These are phyloP conservation scores for Alethe diademata DNA, from an alignment of 2,113 vertebrate species.

Conservation along the genomic window DNA sequence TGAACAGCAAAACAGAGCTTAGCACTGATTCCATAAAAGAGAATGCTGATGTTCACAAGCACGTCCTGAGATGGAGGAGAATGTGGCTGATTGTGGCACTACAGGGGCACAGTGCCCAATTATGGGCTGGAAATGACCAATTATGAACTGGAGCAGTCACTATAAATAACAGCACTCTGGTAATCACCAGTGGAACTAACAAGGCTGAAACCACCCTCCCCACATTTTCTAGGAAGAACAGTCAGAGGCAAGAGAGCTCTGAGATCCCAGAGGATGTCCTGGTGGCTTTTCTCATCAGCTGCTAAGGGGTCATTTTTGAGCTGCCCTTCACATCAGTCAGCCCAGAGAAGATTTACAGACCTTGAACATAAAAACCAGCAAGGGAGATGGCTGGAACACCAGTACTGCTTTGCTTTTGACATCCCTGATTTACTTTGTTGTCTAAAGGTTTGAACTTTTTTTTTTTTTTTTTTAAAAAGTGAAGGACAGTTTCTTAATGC, in stretches of 20 bases:
- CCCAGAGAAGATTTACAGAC: not conserved
- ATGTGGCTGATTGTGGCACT: not conserved
- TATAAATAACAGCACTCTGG: not conserved
- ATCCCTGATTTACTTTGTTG: not conserved
- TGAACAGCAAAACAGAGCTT: not conserved
- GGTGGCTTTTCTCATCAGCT: not conserved
- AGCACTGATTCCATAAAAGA: not conserved
- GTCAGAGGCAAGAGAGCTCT: not conserved
- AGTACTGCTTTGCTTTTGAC: not conserved
- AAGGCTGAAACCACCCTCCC: not conserved
- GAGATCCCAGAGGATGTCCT: not conserved
- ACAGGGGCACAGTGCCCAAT: not conserved
- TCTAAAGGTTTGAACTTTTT: not conserved
- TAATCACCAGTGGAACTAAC: not conserved
- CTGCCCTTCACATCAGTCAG: not conserved
- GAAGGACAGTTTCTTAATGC: rapidly evolving
- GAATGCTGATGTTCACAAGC: not conserved
- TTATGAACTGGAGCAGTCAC: not conserved
- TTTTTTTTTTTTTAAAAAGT: not conserved
- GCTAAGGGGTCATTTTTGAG: not conserved
- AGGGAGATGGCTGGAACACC: not conserved
- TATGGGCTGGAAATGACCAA: not conserved
- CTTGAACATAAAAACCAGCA: not conserved
- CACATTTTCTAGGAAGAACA: not conserved
- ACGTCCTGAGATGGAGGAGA: not conserved